A percentile compares a stretch with the other conserved stretches of the same genome.
These are phyloP conservation scores for Nasua narica DNA, from an alignment of 2,797 vertebrate genomes.

Conservation along the genomic window DNA sequence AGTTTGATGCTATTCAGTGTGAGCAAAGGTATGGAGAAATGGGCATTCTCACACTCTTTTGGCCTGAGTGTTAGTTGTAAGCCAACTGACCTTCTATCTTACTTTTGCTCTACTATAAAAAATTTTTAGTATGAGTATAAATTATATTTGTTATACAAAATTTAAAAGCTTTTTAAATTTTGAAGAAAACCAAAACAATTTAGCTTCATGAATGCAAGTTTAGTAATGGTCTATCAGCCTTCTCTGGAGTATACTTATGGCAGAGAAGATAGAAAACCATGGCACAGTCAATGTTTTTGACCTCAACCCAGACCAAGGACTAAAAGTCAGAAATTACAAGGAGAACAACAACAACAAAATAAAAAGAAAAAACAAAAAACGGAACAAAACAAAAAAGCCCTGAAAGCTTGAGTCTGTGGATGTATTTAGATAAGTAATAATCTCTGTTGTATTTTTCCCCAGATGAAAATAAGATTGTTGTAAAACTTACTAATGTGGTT, in stretches of 20 bases:
- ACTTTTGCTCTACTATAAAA: neutral
- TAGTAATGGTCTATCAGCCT: neutral
- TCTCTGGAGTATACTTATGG: neutral
- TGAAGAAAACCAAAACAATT: neutral
- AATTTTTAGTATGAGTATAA: neutral
- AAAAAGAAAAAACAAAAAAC: neutral
- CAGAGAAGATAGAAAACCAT: neutral
- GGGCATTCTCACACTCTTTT: neutral
- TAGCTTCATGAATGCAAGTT: neutral
- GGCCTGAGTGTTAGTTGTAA: neutral
- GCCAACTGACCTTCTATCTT: neutral
- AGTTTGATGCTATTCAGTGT: neutral
- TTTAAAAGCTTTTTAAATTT: neutral
- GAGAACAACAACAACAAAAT: neutral
- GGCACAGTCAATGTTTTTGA: neutral
- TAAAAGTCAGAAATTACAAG: neutral
- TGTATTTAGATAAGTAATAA: conserved; percentile 51
- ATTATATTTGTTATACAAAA: neutral
- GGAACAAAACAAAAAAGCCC: neutral
- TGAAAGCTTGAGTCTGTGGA: conserved; percentile 52
- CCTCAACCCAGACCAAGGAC: conserved; percentile 42
- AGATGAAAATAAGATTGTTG: conserved; percentile 61
- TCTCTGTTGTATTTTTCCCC: conserved; percentile 58
- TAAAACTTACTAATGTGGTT: conserved; percentile 66
- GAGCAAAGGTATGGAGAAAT: neutral